Conservation (phyloP, 2,113 vertebrate species). For the Psilopsiagon aymara region DNA sequence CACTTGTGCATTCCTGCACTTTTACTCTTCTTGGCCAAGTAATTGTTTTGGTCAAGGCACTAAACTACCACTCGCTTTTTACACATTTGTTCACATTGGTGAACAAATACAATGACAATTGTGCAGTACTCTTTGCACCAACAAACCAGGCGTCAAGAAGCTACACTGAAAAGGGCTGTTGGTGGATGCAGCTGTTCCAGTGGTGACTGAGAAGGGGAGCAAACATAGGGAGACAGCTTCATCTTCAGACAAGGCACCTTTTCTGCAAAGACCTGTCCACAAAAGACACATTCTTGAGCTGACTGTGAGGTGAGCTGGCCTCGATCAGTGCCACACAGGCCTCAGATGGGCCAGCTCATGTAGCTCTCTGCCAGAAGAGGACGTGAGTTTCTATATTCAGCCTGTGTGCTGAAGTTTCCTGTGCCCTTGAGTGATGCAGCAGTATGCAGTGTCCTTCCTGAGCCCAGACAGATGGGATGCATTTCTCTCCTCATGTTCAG, state of each 20-base stretch:
- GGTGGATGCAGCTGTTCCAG: neutral
- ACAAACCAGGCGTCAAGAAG: neutral
- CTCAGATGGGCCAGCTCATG: neutral
- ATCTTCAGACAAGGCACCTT: neutral
- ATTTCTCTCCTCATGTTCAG: neutral
- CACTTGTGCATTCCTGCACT: neutral
- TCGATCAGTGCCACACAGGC: neutral
- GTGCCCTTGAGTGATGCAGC: neutral
- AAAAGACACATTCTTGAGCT: neutral
- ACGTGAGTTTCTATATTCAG: neutral
- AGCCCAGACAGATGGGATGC: neutral
- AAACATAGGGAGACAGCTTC: neutral
- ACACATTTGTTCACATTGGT: neutral
- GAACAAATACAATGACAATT: neutral
- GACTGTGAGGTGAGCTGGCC: neutral
- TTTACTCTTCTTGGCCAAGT: neutral
- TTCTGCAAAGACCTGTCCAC: neutral
- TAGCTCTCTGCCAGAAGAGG: neutral
- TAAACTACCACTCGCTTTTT: neutral
- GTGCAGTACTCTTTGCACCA: neutral
- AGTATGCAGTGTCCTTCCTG: neutral
- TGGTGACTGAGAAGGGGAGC: neutral
- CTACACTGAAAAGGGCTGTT: neutral
- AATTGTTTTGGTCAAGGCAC: neutral
- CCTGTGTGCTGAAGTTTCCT: neutral